Evolutionary conservation across 2,113 vertebrate species (phyloP).

Genomic region (Cephalopterus ornatus): DNA sequence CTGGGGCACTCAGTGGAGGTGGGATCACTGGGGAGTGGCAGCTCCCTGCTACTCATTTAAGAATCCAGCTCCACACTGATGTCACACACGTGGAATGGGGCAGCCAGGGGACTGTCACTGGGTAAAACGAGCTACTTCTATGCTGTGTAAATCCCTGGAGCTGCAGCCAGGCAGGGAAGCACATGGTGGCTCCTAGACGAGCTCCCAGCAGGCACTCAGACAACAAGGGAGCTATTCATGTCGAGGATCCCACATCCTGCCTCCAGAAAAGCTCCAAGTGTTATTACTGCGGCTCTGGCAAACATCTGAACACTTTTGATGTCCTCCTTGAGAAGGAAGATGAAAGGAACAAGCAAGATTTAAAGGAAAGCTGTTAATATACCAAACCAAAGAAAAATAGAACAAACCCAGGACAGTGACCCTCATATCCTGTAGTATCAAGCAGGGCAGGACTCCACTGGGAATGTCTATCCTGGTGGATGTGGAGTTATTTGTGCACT

Average conservation of each 20-base stretch:
- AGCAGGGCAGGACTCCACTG: neutral
- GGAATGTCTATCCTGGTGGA: neutral
- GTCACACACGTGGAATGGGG: neutral
- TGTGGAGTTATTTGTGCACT: neutral
- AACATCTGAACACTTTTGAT: constrained; percentile 51
- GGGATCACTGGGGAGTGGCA: neutral
- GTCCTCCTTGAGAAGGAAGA: constrained; percentile 17
- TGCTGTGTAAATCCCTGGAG: neutral
- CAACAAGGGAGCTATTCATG: constrained; percentile 47
- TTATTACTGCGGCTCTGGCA: constrained; percentile 25
- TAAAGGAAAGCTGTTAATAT: neutral
- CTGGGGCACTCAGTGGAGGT: neutral
- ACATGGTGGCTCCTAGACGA: neutral
- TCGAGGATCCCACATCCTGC: constrained; percentile 38
- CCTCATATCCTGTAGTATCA: neutral
- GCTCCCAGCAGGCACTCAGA: constrained; percentile 18
- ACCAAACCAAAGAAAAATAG: neutral
- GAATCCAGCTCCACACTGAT: neutral
- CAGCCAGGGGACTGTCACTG: neutral
- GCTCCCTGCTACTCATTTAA: neutral
- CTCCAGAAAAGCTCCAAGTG: neutral
- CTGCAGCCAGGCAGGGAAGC: neutral
- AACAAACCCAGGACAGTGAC: neutral
- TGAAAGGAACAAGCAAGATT: constrained; percentile 7
- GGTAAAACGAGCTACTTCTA: neutral